Evolutionary conservation across 1,140 invertebrate species (phyloP).

Genomic region (Stratiolaelaps scimitus): DNA sequence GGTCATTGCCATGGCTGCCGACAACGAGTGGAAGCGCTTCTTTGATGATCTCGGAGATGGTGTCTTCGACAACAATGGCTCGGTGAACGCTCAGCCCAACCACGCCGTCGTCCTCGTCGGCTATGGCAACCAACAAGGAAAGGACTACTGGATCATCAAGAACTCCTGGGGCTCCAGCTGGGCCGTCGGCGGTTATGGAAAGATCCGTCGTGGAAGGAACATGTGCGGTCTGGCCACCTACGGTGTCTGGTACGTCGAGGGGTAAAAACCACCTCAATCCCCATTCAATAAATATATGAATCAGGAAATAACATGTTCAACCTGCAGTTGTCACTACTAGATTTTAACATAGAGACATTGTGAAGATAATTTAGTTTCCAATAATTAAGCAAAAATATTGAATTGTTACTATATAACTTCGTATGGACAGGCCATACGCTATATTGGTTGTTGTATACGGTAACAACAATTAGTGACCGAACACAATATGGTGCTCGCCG

Average conservation of each 20-base stretch:
- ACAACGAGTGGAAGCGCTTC: constrained; percentile 18
- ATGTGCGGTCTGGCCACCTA: constrained; percentile 28
- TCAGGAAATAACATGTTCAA: too few relatives aligned
- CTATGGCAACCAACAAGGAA: constrained; percentile 41
- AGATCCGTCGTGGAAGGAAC: constrained; percentile 31
- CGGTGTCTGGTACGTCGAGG: constrained; percentile 20
- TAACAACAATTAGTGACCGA: too few relatives aligned
- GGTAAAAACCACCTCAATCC: background rate
- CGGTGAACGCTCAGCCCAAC: constrained; percentile 36
- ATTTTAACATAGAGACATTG: too few relatives aligned
- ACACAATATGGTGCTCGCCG: too few relatives aligned
- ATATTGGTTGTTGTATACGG: too few relatives aligned
- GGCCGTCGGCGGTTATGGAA: constrained; percentile 33
- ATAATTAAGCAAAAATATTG: too few relatives aligned
- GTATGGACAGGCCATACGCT: too few relatives aligned
- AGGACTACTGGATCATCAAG: constrained; percentile 34
- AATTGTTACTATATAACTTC: too few relatives aligned
- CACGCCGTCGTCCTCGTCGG: constrained; percentile 44
- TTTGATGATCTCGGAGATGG: constrained; percentile 26
- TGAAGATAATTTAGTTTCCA: too few relatives aligned
- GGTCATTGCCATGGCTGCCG: constrained; percentile 14
- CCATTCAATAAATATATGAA: too few relatives aligned
- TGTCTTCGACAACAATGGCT: constrained; percentile 2
- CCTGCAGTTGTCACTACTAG: too few relatives aligned
- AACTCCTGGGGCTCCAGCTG: constrained; percentile 30